Conservation (phyloP, 2,113 vertebrate genomes). For the Sylvietta virens region DNA sequence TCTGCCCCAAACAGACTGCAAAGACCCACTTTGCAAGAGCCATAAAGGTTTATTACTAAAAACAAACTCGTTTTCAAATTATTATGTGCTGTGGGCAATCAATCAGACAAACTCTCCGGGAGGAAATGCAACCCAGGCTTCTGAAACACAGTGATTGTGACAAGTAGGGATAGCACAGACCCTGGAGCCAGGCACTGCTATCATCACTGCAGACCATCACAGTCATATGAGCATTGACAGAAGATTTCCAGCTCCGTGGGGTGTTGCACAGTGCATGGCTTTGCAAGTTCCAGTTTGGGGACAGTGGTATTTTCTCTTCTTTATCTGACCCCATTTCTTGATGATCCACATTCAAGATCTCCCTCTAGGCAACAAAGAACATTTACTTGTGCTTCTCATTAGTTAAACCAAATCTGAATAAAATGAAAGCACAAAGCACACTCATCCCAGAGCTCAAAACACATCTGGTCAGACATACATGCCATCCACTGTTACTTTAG, state of each 20-base stretch:
- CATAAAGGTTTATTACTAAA: conserved; percentile 3
- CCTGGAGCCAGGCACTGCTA: conserved; percentile 44
- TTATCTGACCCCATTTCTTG: conserved; percentile 57
- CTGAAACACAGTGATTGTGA: conserved; percentile 40
- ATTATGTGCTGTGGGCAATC: conserved; percentile 34
- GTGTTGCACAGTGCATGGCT: not conserved
- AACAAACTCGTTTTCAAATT: conserved; percentile 16
- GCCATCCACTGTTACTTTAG: not conserved
- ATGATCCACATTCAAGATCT: conserved; percentile 36
- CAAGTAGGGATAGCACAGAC: conserved; percentile 32
- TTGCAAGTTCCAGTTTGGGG: conserved; percentile 34
- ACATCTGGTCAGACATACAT: not conserved
- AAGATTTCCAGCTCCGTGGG: conserved; percentile 35
- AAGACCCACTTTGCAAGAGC: not conserved
- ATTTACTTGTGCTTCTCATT: conserved; percentile 52
- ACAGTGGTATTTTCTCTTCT: conserved; percentile 33
- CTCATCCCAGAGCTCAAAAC: not conserved
- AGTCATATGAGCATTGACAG: conserved; percentile 10
- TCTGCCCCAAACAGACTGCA: not conserved
- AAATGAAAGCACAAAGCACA: not conserved
- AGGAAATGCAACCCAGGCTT: conserved; percentile 14
- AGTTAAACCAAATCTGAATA: conserved; percentile 40
- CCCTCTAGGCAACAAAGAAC: conserved; percentile 47
- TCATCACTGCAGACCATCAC: conserved; percentile 9
- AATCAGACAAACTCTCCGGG: conserved; percentile 25